A percentile compares a stretch with the other conserved stretches of the same genome.
Evolutionary conservation across 2,113 vertebrate genomes (phyloP).

Genomic region (Bubo scandiacus): DNA sequence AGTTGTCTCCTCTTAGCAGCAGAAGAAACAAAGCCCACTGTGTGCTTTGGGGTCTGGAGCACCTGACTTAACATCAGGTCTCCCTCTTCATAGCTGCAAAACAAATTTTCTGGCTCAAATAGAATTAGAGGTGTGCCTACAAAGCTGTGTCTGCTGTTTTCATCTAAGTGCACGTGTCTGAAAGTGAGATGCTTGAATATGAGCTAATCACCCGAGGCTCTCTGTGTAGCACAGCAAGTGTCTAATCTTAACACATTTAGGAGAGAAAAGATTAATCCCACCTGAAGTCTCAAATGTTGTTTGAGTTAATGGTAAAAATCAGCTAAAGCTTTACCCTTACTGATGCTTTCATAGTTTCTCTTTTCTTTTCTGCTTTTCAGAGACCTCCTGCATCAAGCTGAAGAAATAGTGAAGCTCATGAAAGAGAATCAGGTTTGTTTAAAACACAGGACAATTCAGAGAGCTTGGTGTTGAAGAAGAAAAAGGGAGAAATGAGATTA

Average conservation of each 20-base stretch:
- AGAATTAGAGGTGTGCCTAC: not conserved
- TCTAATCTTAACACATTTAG: not conserved
- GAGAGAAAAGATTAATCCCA: not conserved
- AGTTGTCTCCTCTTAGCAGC: not conserved
- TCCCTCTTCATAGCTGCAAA: not conserved
- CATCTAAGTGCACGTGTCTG: not conserved
- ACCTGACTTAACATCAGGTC: not conserved
- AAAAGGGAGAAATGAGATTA: not conserved
- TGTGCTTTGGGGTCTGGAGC: not conserved
- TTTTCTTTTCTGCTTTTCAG: constrained; percentile 46
- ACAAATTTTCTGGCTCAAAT: not conserved
- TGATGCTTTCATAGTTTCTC: not conserved
- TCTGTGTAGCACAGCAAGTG: not conserved
- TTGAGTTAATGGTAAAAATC: not conserved
- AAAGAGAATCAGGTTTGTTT: constrained; percentile 68
- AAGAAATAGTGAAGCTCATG: constrained; percentile 66
- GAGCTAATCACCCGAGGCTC: not conserved
- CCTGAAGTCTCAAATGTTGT: not conserved
- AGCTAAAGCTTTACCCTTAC: not conserved
- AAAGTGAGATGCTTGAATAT: not conserved
- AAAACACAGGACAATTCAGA: not conserved
- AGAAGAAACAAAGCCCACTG: not conserved
- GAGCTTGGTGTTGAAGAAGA: not conserved
- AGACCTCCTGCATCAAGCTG: constrained; percentile 64
- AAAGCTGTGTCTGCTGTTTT: not conserved